phyloP scores from a whole-genome alignment of 2,888 invertebrate species.

The Gandaritis pyraliata region DNA sequence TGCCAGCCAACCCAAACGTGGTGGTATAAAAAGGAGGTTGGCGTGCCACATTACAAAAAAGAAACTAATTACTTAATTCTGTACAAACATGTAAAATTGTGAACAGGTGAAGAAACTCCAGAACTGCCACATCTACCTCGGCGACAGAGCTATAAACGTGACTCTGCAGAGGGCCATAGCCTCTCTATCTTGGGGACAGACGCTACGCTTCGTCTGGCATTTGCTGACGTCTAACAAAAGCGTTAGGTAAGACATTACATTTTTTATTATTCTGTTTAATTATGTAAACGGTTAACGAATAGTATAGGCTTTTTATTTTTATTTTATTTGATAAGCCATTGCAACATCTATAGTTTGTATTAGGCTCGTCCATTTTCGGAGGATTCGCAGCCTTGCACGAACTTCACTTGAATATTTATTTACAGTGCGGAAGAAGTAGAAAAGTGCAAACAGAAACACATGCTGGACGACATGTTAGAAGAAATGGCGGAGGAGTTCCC shows the following conservation, averaged over 20 bases:
- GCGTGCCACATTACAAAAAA: no score
- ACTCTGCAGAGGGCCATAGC: slow-evolving; percentile 95
- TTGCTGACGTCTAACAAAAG: slow-evolving; percentile 92
- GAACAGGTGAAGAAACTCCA: slow-evolving; percentile 89
- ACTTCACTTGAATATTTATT: background rate
- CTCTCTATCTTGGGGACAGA: slow-evolving; percentile 95
- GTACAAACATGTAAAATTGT: no score
- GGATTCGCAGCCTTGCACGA: no score
- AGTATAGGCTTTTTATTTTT: no score
- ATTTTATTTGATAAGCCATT: no score
- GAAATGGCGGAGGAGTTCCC: slow-evolving; percentile 98
- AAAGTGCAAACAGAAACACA: slow-evolving; percentile 95
- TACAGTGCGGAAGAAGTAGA: slow-evolving; percentile 96
- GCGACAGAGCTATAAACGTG: slow-evolving; percentile 96
- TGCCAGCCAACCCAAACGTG: no score
- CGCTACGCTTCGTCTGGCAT: slow-evolving; percentile 93
- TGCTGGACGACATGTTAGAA: slow-evolving; percentile 95
- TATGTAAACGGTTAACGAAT: no score
- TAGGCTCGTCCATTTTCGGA: no score
- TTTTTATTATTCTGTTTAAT: background rate
- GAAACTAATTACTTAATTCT: no score
- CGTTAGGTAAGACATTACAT: slow-evolving; percentile 86
- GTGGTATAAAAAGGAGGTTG: no score
- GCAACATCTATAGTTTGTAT: no score
- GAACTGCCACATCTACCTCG: slow-evolving; percentile 93